These are phyloP conservation scores for Malacosoma neustria DNA, from an alignment of 2,888 invertebrate species.

Conservation along the genomic window DNA sequence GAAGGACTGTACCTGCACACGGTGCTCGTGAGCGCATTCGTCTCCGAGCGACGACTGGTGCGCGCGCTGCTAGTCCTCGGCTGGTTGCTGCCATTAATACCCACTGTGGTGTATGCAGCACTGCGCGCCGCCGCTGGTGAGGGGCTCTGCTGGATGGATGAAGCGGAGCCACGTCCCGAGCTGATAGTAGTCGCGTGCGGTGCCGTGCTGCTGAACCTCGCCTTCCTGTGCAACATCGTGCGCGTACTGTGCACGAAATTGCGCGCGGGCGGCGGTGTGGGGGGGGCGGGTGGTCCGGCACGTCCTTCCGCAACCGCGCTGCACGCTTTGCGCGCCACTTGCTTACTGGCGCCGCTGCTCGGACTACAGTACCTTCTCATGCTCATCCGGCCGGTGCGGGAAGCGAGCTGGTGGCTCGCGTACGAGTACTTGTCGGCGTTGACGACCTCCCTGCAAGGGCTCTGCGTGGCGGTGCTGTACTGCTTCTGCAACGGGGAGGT, in stretches of 20 bases:
- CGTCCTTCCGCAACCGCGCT: constrained; percentile 79
- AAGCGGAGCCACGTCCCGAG: constrained; percentile 80
- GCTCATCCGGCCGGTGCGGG: constrained; percentile 84
- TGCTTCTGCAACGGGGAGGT: constrained; percentile 98
- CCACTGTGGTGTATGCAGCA: constrained; percentile 78
- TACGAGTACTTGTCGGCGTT: constrained; percentile 92
- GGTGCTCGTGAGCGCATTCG: constrained; percentile 92
- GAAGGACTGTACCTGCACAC: constrained; percentile 96
- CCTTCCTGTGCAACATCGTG: constrained; percentile 92
- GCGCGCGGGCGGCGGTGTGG: constrained; percentile 76
- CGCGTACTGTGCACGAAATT: constrained; percentile 89
- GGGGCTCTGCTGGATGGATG: constrained; percentile 82
- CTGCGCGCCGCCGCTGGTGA: constrained; percentile 75
- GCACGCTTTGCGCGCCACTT: constrained; percentile 87
- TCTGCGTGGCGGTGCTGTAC: constrained; percentile 93
- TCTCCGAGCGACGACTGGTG: constrained; percentile 89
- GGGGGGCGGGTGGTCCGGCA: constrained; percentile 77
- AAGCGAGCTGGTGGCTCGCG: constrained; percentile 82
- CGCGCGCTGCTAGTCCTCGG: constrained; percentile 88
- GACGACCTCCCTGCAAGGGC: constrained; percentile 92
- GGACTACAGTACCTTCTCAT: constrained; percentile 93
- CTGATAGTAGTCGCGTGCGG: constrained; percentile 85
- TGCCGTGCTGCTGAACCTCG: constrained; percentile 86
- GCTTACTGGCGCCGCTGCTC: constrained; percentile 91
- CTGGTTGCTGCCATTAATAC: constrained; percentile 85